These are phyloP conservation scores for Tragulus kanchil DNA, from an alignment of 2,113 vertebrate species.

Conservation along the genomic window DNA sequence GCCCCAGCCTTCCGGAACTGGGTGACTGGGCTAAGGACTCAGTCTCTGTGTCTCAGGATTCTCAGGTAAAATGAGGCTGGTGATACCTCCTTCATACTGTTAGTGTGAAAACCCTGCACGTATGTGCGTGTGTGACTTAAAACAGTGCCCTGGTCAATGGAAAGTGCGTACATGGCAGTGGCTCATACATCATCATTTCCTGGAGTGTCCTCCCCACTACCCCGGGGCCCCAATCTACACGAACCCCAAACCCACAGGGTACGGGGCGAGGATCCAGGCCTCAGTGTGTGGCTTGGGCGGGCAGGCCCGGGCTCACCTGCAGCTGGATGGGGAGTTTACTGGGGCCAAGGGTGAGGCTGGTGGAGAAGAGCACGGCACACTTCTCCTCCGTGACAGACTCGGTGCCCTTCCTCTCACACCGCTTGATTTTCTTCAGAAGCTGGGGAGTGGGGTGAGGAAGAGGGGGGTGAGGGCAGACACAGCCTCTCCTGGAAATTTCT, in stretches of 20 bases:
- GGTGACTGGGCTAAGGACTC: not conserved
- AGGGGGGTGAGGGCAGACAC: not conserved
- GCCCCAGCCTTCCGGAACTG: not conserved
- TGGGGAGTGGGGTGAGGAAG: slow-evolving; percentile 67
- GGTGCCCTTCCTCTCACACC: slow-evolving; percentile 96
- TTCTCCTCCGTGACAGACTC: slow-evolving; percentile 99
- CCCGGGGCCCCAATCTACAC: not conserved
- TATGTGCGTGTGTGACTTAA: not conserved
- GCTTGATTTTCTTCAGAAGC: slow-evolving; percentile 98
- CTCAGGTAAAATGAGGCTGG: not conserved
- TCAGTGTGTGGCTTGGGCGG: not conserved
- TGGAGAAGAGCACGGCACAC: slow-evolving; percentile 94
- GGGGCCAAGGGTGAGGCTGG: slow-evolving; percentile 90
- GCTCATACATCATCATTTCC: not conserved
- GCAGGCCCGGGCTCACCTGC: slow-evolving; percentile 88
- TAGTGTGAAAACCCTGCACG: not conserved
- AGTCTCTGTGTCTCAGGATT: not conserved
- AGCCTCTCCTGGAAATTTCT: not conserved
- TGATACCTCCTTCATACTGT: not conserved
- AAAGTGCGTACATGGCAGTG: not conserved
- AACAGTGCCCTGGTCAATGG: not conserved
- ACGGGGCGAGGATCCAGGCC: not conserved
- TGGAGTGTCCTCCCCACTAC: not conserved
- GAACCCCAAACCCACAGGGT: not conserved
- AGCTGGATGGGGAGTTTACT: slow-evolving; percentile 90